Percentiles rank a stretch among this genome's conserved stretches.
Conservation (phyloP, 1,140 invertebrate species). For the Scaptomyza hsui region DNA sequence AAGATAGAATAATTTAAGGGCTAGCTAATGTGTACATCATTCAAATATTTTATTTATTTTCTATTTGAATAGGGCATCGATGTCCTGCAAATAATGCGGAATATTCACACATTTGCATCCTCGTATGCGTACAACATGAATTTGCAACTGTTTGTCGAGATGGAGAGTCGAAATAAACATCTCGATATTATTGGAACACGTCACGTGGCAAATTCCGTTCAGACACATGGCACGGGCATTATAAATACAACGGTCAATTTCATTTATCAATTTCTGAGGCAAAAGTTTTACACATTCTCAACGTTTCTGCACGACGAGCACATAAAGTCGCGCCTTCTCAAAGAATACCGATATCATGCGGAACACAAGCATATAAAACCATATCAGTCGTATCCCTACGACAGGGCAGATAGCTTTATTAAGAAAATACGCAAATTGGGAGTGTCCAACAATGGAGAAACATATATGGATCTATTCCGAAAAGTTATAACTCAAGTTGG, state of each 20-base stretch:
- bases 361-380: slow-evolving; percentile 85
- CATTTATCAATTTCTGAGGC: slow-evolving; percentile 97
- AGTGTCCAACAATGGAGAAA: slow-evolving; percentile 91
- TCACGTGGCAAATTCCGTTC: slow-evolving; percentile 98
- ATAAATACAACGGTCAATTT: slow-evolving; percentile 99
- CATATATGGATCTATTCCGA: slow-evolving; percentile 97
- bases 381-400: slow-evolving; percentile 90
- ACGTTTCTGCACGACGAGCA: slow-evolving; percentile 99
- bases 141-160: slow-evolving; percentile 98
- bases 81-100: slow-evolving; percentile 98
- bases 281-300: slow-evolving; percentile 97
- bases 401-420: slow-evolving; percentile 97
- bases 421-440: slow-evolving; percentile 96
- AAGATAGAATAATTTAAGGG: background rate
- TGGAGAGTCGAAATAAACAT: slow-evolving; percentile 95
- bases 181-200: slow-evolving; percentile 98
- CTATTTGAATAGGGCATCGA: slow-evolving; percentile 91
- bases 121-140: slow-evolving; percentile 98
- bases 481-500: slow-evolving; percentile 96
- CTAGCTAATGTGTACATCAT: background rate
- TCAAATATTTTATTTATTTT: background rate
- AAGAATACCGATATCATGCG: slow-evolving; percentile 92
- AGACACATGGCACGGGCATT: slow-evolving; percentile 98
- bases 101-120: slow-evolving; percentile 97
- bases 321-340: slow-evolving; percentile 97